These are phyloP conservation scores for Drosophila simulans DNA, from an alignment of 1,140 invertebrate genomes.

Conservation along the genomic window DNA sequence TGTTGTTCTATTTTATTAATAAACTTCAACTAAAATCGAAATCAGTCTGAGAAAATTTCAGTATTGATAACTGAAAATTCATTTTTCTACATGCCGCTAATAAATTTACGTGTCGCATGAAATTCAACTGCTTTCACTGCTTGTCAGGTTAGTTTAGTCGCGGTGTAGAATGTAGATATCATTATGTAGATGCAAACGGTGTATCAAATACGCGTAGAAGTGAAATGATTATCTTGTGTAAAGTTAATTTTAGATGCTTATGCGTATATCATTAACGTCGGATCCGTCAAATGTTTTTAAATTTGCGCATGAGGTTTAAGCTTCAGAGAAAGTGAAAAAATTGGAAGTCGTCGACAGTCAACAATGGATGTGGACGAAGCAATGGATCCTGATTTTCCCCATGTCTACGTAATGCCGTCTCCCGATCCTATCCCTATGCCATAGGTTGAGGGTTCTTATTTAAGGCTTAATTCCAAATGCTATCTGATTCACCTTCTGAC, in stretches of 20 bases:
- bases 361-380: neutral
- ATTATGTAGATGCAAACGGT: neutral
- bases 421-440: constrained; percentile 2
- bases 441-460: constrained; percentile 38
- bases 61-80: constrained; percentile 15
- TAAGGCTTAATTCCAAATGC: constrained; percentile 33
- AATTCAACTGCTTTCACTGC: constrained; percentile 11
- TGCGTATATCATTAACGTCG: too few relatives aligned
- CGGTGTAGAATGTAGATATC: neutral
- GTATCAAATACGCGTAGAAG: too few relatives aligned
- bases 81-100: constrained; percentile 5
- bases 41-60: constrained; percentile 10
- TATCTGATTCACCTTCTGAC: constrained; percentile 33
- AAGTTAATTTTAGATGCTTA: too few relatives aligned
- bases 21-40: constrained; percentile 52
- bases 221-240: too few relatives aligned
- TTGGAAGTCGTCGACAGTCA: too few relatives aligned
- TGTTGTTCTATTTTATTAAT: constrained; percentile 77
- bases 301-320: neutral
- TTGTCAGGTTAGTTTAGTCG: neutral
- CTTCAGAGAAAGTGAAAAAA: neutral
- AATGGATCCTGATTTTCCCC: neutral
- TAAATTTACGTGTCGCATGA: constrained; percentile 6
- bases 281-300: neutral
- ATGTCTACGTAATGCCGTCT: constrained; percentile 8